Conservation (phyloP, 2,888 invertebrate species). For the Callinectes sapidus region DNA sequence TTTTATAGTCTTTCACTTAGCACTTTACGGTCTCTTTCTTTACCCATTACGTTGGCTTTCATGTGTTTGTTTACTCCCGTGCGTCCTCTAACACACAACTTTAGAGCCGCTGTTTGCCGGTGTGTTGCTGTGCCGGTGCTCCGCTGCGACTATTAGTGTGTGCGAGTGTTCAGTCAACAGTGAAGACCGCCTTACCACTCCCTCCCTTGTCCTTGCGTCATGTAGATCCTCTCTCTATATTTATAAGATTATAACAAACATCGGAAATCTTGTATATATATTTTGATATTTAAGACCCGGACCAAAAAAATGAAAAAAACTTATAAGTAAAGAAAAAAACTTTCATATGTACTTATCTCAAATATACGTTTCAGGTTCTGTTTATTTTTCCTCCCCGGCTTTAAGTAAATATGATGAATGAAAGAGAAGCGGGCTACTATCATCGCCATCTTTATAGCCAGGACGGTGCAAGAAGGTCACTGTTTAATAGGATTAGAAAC, state of each 20-base stretch:
- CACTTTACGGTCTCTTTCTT: conserved; percentile 48
- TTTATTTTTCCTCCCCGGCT: not conserved
- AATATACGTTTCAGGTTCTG: not conserved
- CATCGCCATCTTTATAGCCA: not conserved
- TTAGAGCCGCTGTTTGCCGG: conserved; percentile 43
- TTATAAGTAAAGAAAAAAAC: no score
- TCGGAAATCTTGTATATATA: not conserved
- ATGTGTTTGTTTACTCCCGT: conserved; percentile 40
- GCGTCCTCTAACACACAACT: conserved; percentile 43
- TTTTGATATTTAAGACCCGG: not conserved
- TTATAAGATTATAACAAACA: not conserved
- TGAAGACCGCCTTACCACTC: not conserved
- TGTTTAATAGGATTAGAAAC: not conserved
- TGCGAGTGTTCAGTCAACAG: conserved; percentile 25
- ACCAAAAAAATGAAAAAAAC: no score
- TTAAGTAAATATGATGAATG: not conserved
- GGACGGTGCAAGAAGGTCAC: not conserved
- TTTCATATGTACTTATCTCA: not conserved
- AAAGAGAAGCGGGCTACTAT: not conserved
- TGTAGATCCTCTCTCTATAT: not conserved
- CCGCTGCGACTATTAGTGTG: not conserved
- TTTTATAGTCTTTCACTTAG: conserved; percentile 43
- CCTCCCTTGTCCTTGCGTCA: not conserved
- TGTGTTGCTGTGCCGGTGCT: not conserved
- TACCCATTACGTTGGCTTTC: conserved; percentile 49